These are phyloP conservation scores for Passerina amoena DNA, from an alignment of 2,113 vertebrate genomes.

Conservation along the genomic window DNA sequence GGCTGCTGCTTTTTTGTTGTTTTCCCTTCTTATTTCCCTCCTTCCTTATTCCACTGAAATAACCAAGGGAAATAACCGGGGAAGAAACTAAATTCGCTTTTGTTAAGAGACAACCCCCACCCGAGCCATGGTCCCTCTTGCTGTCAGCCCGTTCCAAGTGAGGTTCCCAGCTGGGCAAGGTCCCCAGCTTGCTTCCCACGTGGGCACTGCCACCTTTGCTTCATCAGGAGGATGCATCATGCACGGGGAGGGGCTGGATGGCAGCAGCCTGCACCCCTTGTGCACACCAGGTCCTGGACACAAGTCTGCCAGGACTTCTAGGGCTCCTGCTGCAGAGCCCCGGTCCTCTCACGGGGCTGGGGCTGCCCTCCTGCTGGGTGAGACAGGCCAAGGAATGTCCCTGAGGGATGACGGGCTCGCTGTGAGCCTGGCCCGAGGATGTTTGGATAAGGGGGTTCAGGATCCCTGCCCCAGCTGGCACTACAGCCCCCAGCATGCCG, in stretches of 20 bases:
- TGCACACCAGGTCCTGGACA: rapidly evolving
- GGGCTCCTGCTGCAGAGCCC: background rate
- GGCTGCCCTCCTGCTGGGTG: background rate
- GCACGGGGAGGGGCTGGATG: rapidly evolving
- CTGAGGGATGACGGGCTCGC: rapidly evolving
- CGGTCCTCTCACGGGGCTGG: rapidly evolving
- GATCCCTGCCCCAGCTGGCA: background rate
- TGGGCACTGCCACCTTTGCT: rapidly evolving
- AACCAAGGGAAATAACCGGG: background rate
- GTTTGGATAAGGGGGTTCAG: background rate
- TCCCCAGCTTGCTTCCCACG: background rate
- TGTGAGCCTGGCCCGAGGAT: no score
- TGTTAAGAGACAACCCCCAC: background rate
- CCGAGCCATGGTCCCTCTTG: rapidly evolving
- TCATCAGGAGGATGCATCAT: background rate
- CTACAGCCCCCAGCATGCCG: background rate
- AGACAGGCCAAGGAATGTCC: rapidly evolving
- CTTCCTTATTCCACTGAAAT: background rate
- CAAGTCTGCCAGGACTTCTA: rapidly evolving
- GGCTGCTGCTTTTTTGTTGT: background rate
- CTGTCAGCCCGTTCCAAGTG: rapidly evolving
- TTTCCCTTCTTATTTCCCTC: background rate
- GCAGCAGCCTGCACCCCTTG: background rate
- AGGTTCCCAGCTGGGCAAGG: background rate
- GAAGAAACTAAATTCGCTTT: background rate